Evolutionary conservation across 2,888 invertebrate genomes (phyloP).

Genomic region (Rhimphoctona megacephalus): DNA sequence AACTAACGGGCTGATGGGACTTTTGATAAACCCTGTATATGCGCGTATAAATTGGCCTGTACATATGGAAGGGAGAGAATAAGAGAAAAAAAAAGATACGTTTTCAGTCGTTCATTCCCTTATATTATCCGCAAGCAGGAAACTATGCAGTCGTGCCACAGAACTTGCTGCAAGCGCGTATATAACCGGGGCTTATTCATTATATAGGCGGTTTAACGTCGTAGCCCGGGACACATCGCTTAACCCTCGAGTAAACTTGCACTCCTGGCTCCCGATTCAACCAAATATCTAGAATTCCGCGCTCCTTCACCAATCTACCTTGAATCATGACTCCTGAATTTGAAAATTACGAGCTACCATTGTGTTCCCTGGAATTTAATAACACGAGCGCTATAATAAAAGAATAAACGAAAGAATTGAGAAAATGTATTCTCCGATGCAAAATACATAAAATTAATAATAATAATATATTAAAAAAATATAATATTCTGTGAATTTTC

Average conservation of each 20-base stretch:
- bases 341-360: constrained; percentile 25
- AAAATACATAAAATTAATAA: neutral
- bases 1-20: neutral
- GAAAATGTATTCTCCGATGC: neutral
- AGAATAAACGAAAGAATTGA: neutral
- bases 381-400: neutral
- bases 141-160: constrained; percentile 34
- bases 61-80: neutral
- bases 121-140: constrained; percentile 34
- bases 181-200: constrained; percentile 57
- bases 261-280: constrained; percentile 52
- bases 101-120: constrained; percentile 30
- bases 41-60: neutral
- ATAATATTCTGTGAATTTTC: no score
- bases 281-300: constrained; percentile 55
- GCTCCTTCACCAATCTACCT: neutral
- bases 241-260: constrained; percentile 48
- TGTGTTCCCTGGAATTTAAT: constrained; percentile 25
- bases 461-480: no score
- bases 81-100: constrained; percentile 17
- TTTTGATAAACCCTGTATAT: neutral
- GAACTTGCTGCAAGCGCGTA: constrained; percentile 24
- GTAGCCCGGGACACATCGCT: constrained; percentile 32
- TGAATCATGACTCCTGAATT: constrained; percentile 18
- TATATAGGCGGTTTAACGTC: constrained; percentile 40